Conservation (phyloP, 2,888 invertebrate species). For the Harmothoe impar region DNA sequence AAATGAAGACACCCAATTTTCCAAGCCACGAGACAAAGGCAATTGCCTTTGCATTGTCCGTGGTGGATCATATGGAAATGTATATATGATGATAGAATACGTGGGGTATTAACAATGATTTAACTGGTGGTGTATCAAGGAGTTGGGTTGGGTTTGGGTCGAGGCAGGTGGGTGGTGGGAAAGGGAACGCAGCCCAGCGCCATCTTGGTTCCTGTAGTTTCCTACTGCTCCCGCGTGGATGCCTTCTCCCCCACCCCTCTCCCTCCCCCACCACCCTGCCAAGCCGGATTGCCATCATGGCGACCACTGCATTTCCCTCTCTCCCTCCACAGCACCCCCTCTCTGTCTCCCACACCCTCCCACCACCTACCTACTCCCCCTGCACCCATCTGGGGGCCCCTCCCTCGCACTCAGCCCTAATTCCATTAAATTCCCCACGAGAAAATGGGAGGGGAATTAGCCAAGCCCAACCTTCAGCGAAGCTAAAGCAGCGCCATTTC, state of each 20-base stretch:
- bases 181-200: not conserved
- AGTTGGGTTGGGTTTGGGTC: not conserved
- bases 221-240: not conserved
- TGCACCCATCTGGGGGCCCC: not conserved
- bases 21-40: no score
- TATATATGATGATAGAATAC: no score
- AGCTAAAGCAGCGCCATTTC: not conserved
- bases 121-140: not conserved
- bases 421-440: conserved; percentile 39
- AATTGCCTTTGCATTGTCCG: no score
- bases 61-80: no score
- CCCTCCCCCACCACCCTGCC: not conserved
- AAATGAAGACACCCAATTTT: no score
- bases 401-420: conserved; percentile 24
- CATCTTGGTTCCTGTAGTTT: conserved; percentile 26
- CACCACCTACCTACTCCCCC: not conserved
- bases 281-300: not conserved
- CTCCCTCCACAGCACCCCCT: not conserved
- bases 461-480: not conserved
- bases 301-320: not conserved
- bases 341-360: not conserved
- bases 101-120: not conserved
- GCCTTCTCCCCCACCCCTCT: not conserved
- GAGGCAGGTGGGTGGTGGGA: not conserved
- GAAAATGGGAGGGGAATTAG: conserved; percentile 22